A percentile compares a stretch with the other conserved stretches of the same genome.
phyloP scores from a whole-genome alignment of 2,888 invertebrate species.

The Spatulosminthurus flaviceps region DNA sequence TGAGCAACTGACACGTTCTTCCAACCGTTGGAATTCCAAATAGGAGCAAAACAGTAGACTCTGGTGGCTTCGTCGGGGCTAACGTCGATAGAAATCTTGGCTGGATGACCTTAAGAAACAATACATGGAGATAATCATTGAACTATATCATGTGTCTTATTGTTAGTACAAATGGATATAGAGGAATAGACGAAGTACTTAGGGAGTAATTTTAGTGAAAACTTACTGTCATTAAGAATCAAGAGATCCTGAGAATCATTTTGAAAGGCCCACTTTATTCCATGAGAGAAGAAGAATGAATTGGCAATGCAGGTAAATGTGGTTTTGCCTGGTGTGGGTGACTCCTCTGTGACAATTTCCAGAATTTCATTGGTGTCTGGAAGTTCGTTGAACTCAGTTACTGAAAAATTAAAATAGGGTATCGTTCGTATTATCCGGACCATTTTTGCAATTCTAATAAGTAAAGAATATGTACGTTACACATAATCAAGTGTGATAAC shows the following conservation, averaged over 20 bases:
- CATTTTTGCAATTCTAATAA: neutral
- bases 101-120: conserved; percentile 3
- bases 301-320: conserved; percentile 54
- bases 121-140: too few relatives aligned
- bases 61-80: conserved; percentile 23
- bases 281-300: conserved; percentile 59
- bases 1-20: conserved; percentile 48
- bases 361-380: conserved; percentile 36
- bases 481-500: neutral
- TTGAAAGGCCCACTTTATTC: conserved; percentile 58
- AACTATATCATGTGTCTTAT: too few relatives aligned
- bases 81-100: conserved; percentile 34
- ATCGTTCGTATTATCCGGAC: too few relatives aligned
- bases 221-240: neutral
- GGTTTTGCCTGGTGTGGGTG: conserved; percentile 25
- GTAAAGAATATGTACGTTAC: neutral
- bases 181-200: too few relatives aligned
- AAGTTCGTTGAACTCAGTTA: conserved; percentile 37
- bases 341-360: conserved; percentile 33
- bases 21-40: conserved; percentile 44
- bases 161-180: too few relatives aligned
- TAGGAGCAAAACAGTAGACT: conserved; percentile 46
- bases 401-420: conserved; percentile 29
- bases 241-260: neutral
- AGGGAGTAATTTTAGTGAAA: too few relatives aligned